Evolutionary conservation across 37 sponge, comb jelly and placozoan genomes (phyloP).

Genomic region (Halichondria panicea): DNA sequence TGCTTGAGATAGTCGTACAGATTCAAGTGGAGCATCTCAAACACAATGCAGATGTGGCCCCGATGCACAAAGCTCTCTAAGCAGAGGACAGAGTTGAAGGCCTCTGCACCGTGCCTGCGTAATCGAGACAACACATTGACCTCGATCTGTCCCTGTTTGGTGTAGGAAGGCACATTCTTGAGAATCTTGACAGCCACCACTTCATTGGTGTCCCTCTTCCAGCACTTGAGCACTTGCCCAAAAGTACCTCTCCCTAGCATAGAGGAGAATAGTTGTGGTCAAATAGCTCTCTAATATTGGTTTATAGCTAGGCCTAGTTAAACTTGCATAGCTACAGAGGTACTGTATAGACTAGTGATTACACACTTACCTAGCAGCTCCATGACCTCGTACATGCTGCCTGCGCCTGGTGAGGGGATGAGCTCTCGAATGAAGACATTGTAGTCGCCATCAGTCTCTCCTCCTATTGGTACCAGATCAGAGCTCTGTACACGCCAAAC

Average conservation of each 20-base stretch:
- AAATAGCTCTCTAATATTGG: too few species aligned
- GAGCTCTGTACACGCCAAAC: too few species aligned
- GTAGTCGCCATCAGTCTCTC: conserved; percentile 56
- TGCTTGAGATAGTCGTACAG: conserved; percentile 92
- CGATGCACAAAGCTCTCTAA: conserved; percentile 88
- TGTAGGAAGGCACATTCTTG: conserved; percentile 88
- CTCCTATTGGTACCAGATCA: too few species aligned
- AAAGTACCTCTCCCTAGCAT: conserved; percentile 90
- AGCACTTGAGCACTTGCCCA: conserved; percentile 90
- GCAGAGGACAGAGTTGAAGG: conserved; percentile 82
- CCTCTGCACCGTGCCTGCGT: conserved; percentile 56
- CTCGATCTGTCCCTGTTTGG: conserved; percentile 92
- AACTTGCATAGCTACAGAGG: background rate
- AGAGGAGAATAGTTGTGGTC: too few species aligned
- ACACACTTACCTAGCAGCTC: conserved; percentile 36
- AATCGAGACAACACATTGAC: conserved; percentile 74
- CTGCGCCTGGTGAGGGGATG: conserved; percentile 52
- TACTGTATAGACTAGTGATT: background rate
- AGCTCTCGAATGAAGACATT: conserved; percentile 46
- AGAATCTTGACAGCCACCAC: conserved; percentile 91
- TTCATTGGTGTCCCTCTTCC: conserved; percentile 74
- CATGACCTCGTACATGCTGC: conserved; percentile 77
- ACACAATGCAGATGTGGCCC: conserved; percentile 93
- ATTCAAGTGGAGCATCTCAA: conserved; percentile 90
- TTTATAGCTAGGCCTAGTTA: too few species aligned